A percentile compares a stretch with the other conserved stretches of the same genome.
Conservation (phyloP, 2,113 vertebrate genomes). For the Nothoprocta perdicaria region DNA sequence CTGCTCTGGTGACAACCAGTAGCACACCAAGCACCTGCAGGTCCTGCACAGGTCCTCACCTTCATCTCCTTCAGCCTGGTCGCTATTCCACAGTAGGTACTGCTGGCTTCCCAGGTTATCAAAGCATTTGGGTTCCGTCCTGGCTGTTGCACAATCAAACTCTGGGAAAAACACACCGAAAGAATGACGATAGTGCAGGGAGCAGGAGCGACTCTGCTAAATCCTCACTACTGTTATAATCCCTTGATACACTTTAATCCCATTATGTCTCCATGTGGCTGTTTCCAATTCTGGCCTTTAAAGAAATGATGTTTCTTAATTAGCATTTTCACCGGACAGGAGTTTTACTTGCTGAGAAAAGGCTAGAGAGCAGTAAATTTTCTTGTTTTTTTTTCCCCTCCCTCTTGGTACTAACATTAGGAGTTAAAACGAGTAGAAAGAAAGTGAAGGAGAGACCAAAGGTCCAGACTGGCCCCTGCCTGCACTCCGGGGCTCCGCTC, state of each 20-base stretch:
- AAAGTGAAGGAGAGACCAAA: not conserved
- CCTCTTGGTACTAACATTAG: accelerated
- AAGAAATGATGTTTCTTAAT: slow-evolving; percentile 63
- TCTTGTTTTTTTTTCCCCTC: not conserved
- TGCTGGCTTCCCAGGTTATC: accelerated
- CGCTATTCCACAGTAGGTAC: accelerated
- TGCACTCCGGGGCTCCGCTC: accelerated
- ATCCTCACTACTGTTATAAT: not conserved
- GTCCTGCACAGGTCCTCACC: not conserved
- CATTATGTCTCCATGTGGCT: slow-evolving; percentile 54
- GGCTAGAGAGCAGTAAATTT: not conserved
- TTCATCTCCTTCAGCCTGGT: too few species aligned
- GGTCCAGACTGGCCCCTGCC: not conserved
- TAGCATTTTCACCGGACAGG: slow-evolving; percentile 11
- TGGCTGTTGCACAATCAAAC: not conserved
- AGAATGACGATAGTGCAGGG: accelerated
- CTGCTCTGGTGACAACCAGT: too few species aligned
- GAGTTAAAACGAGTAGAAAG: not conserved
- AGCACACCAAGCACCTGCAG: not conserved
- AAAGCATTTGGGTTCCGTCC: not conserved
- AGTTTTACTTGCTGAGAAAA: not conserved
- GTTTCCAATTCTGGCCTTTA: slow-evolving; percentile 54
- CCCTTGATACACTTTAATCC: slow-evolving; percentile 50
- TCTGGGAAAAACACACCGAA: accelerated
- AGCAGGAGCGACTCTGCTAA: not conserved